A percentile compares a stretch with the other conserved stretches of the same genome.
These are phyloP conservation scores for Auanema freiburgensis DNA, from an alignment of 2,888 invertebrate species.

Conservation along the genomic window DNA sequence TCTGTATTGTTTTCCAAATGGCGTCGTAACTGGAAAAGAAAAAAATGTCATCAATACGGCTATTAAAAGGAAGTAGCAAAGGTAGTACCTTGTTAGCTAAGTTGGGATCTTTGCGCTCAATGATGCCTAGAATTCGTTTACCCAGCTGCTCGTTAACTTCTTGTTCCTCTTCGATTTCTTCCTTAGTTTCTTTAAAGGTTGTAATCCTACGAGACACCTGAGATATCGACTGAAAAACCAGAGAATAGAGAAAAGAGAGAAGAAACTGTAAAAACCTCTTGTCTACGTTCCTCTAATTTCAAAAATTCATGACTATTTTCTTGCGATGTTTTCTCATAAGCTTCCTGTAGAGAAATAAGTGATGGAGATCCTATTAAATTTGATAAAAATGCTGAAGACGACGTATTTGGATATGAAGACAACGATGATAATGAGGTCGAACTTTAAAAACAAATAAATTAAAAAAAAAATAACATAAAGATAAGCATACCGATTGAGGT, in stretches of 20 bases:
- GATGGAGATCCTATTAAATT: slow-evolving; percentile 47
- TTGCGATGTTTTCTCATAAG: slow-evolving; percentile 35
- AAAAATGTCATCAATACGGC: not conserved
- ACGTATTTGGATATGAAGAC: slow-evolving; percentile 38
- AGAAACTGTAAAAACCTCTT: slow-evolving; percentile 22
- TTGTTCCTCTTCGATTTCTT: slow-evolving; percentile 29
- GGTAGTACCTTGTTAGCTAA: slow-evolving; percentile 20
- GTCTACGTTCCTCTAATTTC: slow-evolving; percentile 25
- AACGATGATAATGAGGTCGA: slow-evolving; percentile 39
- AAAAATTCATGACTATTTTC: slow-evolving; percentile 35
- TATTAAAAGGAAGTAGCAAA: not conserved
- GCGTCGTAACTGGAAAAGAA: slow-evolving; percentile 22
- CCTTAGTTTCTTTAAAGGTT: slow-evolving; percentile 35
- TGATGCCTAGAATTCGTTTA: slow-evolving; percentile 21
- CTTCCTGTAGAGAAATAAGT: slow-evolving; percentile 41
- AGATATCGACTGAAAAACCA: slow-evolving; percentile 27
- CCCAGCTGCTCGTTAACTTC: slow-evolving; percentile 39
- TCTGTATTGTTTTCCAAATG: slow-evolving; percentile 40
- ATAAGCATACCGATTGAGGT: slow-evolving; percentile 36
- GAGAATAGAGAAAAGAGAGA: not conserved
- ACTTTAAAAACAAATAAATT: slow-evolving; percentile 28
- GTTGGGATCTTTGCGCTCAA: slow-evolving; percentile 29
- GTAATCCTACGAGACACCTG: slow-evolving; percentile 27
- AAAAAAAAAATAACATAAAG: not conserved
- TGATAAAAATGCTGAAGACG: slow-evolving; percentile 32